Percentiles rank a stretch among this genome's conserved stretches.
These are phyloP conservation scores for Panzeria rudis DNA, from an alignment of 2,888 invertebrate genomes.

Conservation along the genomic window DNA sequence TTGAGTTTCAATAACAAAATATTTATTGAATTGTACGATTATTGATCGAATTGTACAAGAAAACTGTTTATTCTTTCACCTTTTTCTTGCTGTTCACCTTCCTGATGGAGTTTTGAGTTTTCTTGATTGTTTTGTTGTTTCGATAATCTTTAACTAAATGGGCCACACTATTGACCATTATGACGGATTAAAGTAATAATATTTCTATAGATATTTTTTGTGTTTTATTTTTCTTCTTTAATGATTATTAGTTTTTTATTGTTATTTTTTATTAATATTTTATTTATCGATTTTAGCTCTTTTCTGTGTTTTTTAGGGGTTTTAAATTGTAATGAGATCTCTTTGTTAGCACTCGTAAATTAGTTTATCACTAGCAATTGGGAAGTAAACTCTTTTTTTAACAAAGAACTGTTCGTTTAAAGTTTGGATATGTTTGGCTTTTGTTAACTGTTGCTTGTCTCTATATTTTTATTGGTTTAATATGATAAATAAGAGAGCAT, in stretches of 20 bases:
- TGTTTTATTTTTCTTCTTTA: slow-evolving; percentile 42
- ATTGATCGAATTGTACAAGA: slow-evolving; percentile 32
- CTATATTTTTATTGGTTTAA: neutral
- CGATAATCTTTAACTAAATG: slow-evolving; percentile 39
- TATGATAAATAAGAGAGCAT: too few relatives aligned
- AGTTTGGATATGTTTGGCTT: neutral
- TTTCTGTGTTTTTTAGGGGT: neutral
- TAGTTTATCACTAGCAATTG: slow-evolving; percentile 16
- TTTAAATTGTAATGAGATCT: slow-evolving; percentile 18
- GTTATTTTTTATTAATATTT: slow-evolving; percentile 41
- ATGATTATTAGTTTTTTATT: slow-evolving; percentile 62
- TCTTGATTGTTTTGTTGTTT: slow-evolving; percentile 27
- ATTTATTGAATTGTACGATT: slow-evolving; percentile 26
- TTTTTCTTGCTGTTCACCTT: slow-evolving; percentile 2
- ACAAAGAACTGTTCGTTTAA: neutral
- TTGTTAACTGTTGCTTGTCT: neutral
- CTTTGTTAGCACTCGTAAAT: slow-evolving; percentile 8
- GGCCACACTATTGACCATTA: slow-evolving; percentile 66
- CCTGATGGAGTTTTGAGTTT: neutral
- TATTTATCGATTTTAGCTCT: neutral
- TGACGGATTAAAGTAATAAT: slow-evolving; percentile 67
- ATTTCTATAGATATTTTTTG: slow-evolving; percentile 47
- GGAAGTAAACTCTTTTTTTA: neutral
- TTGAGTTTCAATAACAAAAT: slow-evolving; percentile 11
- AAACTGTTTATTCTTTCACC: slow-evolving; percentile 8